phyloP scores from a whole-genome alignment of 2,888 invertebrate genomes.

The Caenorhabditis macrosperma region DNA sequence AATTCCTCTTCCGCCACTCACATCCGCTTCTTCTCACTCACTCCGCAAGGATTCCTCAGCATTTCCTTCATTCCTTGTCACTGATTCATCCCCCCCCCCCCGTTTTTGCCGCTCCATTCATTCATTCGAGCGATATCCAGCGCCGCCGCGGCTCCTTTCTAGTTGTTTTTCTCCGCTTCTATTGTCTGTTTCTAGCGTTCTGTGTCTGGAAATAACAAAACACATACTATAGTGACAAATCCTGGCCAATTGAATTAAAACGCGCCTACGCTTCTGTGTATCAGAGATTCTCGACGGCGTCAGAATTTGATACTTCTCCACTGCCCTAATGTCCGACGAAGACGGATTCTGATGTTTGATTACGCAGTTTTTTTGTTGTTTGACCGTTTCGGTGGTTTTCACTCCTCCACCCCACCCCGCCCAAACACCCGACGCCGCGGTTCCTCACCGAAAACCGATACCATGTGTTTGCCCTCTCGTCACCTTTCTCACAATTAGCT shows the following conservation, averaged over 20 bases:
- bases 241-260: neutral
- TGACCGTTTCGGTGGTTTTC: constrained; percentile 35
- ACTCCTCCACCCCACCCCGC: constrained; percentile 20
- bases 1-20: constrained; percentile 27
- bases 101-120: constrained; percentile 13
- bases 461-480: constrained; percentile 49
- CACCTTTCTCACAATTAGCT: constrained; percentile 34
- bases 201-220: neutral
- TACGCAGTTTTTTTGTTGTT: constrained; percentile 44
- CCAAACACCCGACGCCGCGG: constrained; percentile 14
- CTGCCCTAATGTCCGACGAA: constrained; percentile 5
- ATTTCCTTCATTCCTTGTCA: constrained; percentile 6
- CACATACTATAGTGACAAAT: neutral
- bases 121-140: constrained; percentile 7
- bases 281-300: constrained; percentile 12
- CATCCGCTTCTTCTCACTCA: neutral
- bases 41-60: constrained; percentile 17
- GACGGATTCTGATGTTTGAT: constrained; percentile 57
- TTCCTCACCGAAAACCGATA: constrained; percentile 39
- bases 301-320: constrained; percentile 21
- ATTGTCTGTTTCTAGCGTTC: neutral
- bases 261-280: constrained; percentile 1
- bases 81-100: constrained; percentile 32
- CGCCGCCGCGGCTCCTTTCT: neutral
- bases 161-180: constrained; percentile 14